Percentiles rank a stretch among this genome's conserved stretches.
Evolutionary conservation across 2,888 invertebrate species (phyloP).

Genomic region (Tinea trinotella): DNA sequence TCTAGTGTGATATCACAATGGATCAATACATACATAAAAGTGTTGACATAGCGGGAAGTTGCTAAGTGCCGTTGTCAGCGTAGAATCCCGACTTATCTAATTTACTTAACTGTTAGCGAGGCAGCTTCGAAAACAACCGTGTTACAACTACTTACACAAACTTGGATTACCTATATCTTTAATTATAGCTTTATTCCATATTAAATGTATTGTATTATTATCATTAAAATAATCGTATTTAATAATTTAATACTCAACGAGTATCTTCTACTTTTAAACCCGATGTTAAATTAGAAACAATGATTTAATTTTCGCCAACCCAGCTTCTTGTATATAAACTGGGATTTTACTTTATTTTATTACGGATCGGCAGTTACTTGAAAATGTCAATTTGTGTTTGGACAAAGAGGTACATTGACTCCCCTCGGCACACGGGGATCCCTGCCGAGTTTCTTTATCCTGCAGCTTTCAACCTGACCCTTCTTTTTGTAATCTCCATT

Average conservation of each 20-base stretch:
- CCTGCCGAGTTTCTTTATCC: conserved; percentile 18
- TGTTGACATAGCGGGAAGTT: conserved; percentile 53
- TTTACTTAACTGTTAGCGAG: conserved; percentile 55
- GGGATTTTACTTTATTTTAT: conserved; percentile 12
- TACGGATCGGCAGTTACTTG: conserved; percentile 17
- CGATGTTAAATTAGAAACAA: background rate
- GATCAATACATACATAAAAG: conserved; percentile 42
- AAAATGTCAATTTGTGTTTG: conserved; percentile 19
- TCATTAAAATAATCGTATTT: too few relatives aligned
- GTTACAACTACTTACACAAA: conserved; percentile 21
- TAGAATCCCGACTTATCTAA: conserved; percentile 51
- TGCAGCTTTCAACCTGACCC: conserved; percentile 34
- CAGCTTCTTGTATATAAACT: background rate
- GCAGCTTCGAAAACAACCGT: conserved; percentile 46
- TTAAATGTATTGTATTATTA: background rate
- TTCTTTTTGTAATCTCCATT: conserved; percentile 45
- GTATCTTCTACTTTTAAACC: too few relatives aligned
- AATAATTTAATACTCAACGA: too few relatives aligned
- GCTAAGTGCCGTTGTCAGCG: conserved; percentile 47
- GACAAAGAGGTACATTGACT: conserved; percentile 15
- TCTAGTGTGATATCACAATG: conserved; percentile 21
- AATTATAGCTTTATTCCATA: background rate
- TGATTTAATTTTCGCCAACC: background rate
- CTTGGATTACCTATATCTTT: background rate
- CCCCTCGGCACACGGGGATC: conserved; percentile 12